A percentile compares a stretch with the other conserved stretches of the same genome.
These are phyloP conservation scores for Parapsyche elsis DNA, from an alignment of 1,140 invertebrate species.

Conservation along the genomic window DNA sequence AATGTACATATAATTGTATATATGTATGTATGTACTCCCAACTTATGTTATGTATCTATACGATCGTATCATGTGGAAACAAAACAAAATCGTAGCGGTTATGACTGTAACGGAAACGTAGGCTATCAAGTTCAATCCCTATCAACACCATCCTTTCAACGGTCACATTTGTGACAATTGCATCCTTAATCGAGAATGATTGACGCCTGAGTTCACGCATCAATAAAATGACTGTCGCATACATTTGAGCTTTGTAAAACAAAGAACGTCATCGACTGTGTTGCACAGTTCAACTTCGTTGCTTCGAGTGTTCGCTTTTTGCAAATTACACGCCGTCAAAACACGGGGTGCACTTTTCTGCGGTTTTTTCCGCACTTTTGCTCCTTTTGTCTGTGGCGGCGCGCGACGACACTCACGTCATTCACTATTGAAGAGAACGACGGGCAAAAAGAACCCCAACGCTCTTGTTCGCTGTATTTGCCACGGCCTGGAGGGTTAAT, in stretches of 20 bases:
- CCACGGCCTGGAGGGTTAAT: slow-evolving; percentile 10
- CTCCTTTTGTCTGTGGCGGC: neutral
- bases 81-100: too few species aligned
- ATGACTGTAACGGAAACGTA: neutral
- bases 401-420: slow-evolving; percentile 22
- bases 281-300: too few species aligned
- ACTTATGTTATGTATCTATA: too few species aligned
- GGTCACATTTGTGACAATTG: neutral
- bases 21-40: too few species aligned
- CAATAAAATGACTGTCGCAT: neutral
- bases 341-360: neutral
- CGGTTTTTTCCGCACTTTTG: slow-evolving; percentile 9
- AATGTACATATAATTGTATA: too few species aligned
- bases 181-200: slow-evolving; percentile 18
- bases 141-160: neutral
- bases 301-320: neutral
- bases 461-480: neutral
- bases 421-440: slow-evolving; percentile 15
- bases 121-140: neutral
- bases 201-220: neutral
- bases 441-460: neutral
- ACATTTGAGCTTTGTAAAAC: too few species aligned
- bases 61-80: too few species aligned
- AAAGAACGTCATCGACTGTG: too few species aligned
- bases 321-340: slow-evolving; percentile 10